phyloP scores from a whole-genome alignment of 2,797 vertebrate genomes.

The Perdix hodgsoniae region DNA sequence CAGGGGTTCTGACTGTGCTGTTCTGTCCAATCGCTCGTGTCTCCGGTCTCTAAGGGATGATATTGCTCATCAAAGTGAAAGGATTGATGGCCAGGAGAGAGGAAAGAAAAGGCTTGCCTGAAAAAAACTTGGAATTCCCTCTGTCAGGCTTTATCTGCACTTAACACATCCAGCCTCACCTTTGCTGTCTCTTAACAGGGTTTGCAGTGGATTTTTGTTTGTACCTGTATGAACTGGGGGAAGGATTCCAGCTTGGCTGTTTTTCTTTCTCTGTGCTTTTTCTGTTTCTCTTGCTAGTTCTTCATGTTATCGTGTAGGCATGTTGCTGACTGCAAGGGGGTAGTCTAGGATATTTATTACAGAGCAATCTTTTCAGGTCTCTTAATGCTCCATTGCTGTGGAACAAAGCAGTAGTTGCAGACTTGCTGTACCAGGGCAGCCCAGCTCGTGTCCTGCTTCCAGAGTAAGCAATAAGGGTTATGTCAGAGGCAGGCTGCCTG shows the following conservation, averaged over 20 bases:
- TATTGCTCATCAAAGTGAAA: conserved; percentile 6
- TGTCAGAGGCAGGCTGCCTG: not conserved
- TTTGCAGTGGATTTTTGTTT: not conserved
- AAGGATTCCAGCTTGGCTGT: not conserved
- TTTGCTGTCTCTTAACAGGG: too few species aligned
- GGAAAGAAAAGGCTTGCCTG: not conserved
- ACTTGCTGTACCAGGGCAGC: not conserved
- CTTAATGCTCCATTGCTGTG: not conserved
- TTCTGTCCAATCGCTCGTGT: not conserved
- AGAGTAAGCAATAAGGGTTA: not conserved
- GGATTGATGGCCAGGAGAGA: not conserved
- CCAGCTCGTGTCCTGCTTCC: not conserved
- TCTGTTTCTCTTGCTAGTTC: not conserved
- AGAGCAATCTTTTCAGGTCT: not conserved
- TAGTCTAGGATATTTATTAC: conserved; percentile 1
- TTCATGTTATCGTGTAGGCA: not conserved
- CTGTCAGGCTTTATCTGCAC: not conserved
- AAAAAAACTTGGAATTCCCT: not conserved
- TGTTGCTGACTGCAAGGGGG: not conserved
- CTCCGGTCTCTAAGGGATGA: not conserved
- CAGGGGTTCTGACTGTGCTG: rapidly evolving
- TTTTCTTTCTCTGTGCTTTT: not conserved
- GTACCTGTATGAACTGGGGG: rapidly evolving
- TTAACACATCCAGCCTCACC: not conserved
- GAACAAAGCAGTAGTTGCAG: not conserved